A percentile compares a stretch with the other conserved stretches of the same genome.
phyloP scores from a whole-genome alignment of 2,113 vertebrate genomes.

The Phalacrocorax carbo region DNA sequence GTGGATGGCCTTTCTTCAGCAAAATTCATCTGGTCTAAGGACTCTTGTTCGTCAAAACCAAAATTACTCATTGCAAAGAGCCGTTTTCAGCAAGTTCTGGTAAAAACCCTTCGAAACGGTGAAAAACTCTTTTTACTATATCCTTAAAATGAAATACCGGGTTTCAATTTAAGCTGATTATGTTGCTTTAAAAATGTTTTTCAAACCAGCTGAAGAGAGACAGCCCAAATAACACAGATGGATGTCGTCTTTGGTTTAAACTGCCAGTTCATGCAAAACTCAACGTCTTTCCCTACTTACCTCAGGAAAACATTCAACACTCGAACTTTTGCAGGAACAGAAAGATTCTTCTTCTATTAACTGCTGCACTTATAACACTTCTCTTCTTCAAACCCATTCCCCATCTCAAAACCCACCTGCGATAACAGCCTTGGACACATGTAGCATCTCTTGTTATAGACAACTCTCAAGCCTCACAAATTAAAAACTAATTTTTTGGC shows the following conservation, averaged over 20 bases:
- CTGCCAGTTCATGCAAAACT: not conserved
- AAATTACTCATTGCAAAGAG: not conserved
- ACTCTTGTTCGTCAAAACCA: not conserved
- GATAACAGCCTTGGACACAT: not conserved
- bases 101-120: not conserved
- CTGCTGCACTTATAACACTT: not conserved
- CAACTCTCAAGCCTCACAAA: not conserved
- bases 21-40: not conserved
- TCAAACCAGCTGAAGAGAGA: not conserved
- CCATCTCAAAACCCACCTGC: not conserved
- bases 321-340: not conserved
- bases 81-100: not conserved
- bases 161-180: not conserved
- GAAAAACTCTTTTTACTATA: not conserved
- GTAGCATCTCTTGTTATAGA: not conserved
- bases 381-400: not conserved
- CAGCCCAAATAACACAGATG: not conserved
- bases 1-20: not conserved
- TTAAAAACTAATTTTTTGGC: not conserved
- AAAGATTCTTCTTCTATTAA: not conserved
- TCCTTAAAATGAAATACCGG: not conserved
- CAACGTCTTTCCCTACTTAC: not conserved
- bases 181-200: not conserved
- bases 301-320: not conserved
- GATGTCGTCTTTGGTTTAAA: not conserved